Evolutionary conservation across 2,888 invertebrate genomes (phyloP).

Genomic region (Eupithecia inturbata): DNA sequence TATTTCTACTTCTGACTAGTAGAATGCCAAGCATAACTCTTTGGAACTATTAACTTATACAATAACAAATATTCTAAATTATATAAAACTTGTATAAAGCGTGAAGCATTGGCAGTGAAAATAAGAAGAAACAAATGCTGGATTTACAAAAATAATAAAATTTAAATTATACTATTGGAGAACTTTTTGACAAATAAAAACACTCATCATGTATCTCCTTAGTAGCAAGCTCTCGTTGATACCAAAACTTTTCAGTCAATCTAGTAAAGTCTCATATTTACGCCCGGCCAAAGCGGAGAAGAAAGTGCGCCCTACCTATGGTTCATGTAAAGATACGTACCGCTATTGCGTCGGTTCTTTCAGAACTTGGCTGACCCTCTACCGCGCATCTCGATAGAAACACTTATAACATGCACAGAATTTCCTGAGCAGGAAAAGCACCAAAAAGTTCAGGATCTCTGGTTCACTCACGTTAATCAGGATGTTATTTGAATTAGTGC

Average conservation of each 20-base stretch:
- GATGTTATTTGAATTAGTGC: too few species aligned
- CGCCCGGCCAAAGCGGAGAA: too few species aligned
- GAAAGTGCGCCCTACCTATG: too few species aligned
- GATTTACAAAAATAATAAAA: neutral
- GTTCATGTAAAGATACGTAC: too few species aligned
- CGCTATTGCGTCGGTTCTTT: neutral
- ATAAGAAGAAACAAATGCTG: neutral
- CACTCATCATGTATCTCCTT: neutral
- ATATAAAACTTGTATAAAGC: neutral
- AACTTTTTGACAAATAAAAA: neutral
- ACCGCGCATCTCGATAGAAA: neutral
- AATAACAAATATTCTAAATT: neutral
- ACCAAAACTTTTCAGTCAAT: too few species aligned
- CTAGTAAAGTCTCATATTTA: neutral
- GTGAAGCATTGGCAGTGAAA: neutral
- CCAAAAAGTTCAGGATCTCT: neutral
- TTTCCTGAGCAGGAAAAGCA: neutral
- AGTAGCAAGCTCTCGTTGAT: neutral
- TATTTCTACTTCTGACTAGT: conserved; percentile 37
- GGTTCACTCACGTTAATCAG: too few species aligned
- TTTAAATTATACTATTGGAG: neutral
- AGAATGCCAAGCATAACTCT: conserved; percentile 35
- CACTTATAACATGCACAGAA: neutral
- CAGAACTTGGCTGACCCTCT: neutral
- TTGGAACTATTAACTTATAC: conserved; percentile 15